These are phyloP conservation scores for Samia ricini DNA, from an alignment of 1,140 invertebrate species.

Conservation along the genomic window DNA sequence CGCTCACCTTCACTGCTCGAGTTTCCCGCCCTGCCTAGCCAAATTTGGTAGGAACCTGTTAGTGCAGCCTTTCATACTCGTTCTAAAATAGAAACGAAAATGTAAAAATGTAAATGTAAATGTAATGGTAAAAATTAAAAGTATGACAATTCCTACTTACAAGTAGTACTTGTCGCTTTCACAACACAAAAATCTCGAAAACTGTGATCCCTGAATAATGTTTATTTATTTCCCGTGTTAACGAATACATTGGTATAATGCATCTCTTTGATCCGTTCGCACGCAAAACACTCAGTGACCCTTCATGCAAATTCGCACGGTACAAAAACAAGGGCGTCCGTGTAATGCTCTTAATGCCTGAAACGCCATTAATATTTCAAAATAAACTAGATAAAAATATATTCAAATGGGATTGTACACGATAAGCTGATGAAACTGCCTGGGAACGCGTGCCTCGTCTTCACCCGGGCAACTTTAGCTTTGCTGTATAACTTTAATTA, in stretches of 20 bases:
- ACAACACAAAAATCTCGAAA: neutral
- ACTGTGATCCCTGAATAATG: conserved; percentile 26
- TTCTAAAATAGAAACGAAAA: too few species aligned
- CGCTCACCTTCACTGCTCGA: too few species aligned
- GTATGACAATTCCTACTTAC: too few species aligned
- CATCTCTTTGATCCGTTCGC: conserved; percentile 51
- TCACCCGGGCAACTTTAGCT: neutral
- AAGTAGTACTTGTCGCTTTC: too few species aligned
- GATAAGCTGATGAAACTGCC: conserved; percentile 6
- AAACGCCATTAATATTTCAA: conserved; percentile 65
- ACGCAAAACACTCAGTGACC: conserved; percentile 43
- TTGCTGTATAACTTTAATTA: too few species aligned
- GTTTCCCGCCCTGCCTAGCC: too few species aligned
- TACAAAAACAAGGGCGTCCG: conserved; percentile 58
- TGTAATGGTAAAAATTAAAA: too few species aligned
- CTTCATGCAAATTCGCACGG: conserved; percentile 54
- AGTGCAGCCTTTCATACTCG: too few species aligned
- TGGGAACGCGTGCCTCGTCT: conserved; percentile 9
- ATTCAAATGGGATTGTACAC: conserved; percentile 46
- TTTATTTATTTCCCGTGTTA: conserved; percentile 68
- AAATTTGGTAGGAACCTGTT: too few species aligned
- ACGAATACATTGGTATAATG: conserved; percentile 59
- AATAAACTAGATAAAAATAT: conserved; percentile 59
- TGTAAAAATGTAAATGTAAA: too few species aligned
- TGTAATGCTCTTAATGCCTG: conserved; percentile 57